Evolutionary conservation across 2,113 vertebrate genomes (phyloP).

Genomic region (Patagioenas fasciata): DNA sequence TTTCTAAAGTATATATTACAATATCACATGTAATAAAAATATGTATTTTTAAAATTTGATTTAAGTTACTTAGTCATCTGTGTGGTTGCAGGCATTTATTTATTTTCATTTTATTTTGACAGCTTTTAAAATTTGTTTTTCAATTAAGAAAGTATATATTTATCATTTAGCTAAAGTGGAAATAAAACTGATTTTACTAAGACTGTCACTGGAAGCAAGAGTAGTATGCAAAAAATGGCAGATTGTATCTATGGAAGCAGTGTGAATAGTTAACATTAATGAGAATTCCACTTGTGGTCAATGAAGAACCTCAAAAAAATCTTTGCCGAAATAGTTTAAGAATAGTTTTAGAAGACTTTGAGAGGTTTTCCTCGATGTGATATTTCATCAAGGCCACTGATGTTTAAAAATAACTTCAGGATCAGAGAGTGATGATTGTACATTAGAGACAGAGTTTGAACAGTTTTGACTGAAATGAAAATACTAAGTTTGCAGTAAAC

Average conservation of each 20-base stretch:
- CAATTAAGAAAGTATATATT: not conserved
- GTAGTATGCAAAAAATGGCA: not conserved
- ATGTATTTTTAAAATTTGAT: not conserved
- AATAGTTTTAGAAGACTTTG: not conserved
- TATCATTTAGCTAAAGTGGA: not conserved
- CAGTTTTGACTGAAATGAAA: not conserved
- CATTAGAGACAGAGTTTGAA: not conserved
- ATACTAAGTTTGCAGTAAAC: not conserved
- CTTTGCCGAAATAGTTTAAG: not conserved
- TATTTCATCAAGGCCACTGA: not conserved
- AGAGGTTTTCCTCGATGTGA: not conserved
- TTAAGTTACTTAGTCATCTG: not conserved
- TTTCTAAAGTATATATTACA: not conserved
- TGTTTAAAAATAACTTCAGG: not conserved
- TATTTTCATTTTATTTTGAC: not conserved
- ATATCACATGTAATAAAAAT: not conserved
- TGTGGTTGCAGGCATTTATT: not conserved
- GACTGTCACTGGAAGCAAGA: not conserved
- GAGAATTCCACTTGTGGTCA: not conserved
- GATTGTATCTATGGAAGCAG: not conserved
- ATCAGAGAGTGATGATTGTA: not conserved
- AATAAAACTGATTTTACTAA: not conserved
- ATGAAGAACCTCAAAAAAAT: not conserved
- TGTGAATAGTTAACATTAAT: not conserved
- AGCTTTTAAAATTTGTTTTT: not conserved